These are phyloP conservation scores for Paramuricea clavata DNA, from an alignment of 92 coral and sea anemone genomes.

Conservation along the genomic window DNA sequence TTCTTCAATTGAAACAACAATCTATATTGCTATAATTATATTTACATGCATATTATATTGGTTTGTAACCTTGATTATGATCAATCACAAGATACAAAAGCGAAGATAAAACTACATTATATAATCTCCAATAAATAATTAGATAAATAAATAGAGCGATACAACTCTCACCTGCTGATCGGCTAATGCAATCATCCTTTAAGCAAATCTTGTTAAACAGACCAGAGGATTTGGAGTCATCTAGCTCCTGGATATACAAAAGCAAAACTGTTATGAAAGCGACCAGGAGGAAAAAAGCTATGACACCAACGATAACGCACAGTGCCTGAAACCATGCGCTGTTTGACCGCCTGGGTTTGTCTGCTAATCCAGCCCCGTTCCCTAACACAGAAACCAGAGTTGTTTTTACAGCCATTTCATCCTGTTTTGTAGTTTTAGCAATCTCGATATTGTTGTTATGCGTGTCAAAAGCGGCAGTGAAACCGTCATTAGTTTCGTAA, in stretches of 20 bases:
- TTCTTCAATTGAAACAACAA: too few relatives aligned
- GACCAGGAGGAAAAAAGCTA: not conserved
- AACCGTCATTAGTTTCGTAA: conserved; percentile 4
- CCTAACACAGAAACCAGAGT: not conserved
- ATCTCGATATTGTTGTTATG: not conserved
- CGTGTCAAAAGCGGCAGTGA: not conserved
- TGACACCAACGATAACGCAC: not conserved
- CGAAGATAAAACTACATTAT: too few relatives aligned
- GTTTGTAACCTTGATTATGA: too few relatives aligned
- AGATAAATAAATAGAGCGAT: not conserved
- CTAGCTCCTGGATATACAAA: conserved; percentile 12
- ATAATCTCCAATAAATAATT: not conserved
- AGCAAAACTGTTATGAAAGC: conserved; percentile 1
- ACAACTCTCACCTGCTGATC: conserved; percentile 23
- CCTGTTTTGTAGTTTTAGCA: not conserved
- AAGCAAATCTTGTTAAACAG: not conserved
- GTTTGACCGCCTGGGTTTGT: not conserved
- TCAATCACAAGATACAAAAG: too few relatives aligned
- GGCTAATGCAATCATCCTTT: conserved; percentile 3
- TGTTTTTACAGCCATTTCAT: conserved; percentile 28
- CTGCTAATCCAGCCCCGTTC: not conserved
- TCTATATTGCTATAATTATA: too few relatives aligned
- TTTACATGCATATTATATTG: too few relatives aligned
- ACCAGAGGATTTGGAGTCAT: not conserved
- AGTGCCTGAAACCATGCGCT: not conserved